Evolutionary conservation across 2,888 invertebrate species (phyloP), one percentile per base, ranked within the genome.

Genomic region (Microdon myrmicae): DNA sequence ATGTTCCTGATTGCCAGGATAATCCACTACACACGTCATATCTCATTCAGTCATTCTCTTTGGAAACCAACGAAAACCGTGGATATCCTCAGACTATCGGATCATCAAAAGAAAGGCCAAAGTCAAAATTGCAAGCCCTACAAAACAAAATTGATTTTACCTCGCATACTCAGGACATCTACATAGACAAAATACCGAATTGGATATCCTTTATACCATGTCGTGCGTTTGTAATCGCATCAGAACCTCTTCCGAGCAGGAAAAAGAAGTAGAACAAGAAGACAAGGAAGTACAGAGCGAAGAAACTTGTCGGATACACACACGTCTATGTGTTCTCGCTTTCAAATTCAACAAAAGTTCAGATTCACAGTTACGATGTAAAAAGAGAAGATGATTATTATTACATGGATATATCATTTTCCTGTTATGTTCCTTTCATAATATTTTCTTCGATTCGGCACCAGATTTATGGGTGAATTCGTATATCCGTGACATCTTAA

Each of bases 381-480:
- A 48, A 66, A 54, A 66, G 66, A 59, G 38, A 44, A 66, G 59
- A 59, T 66, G 58, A 66, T 66, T 66, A 53, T 64, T 64, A 56
- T 66, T 54, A 66, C 54, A 53, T 47, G 53, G 38, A 41, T 43
- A 58, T 47, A 51, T 58, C 64, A 26, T 58, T 59, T 64, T 56
- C 48, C 43, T 64, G 51, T 25, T 56, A 10, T 39, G 31, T 39
- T 34, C 41, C 29, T 26, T 19, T 26, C 16, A 7, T 25, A 22
- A 20, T 28, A 29, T 37, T 37, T 29, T 35, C 53, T 34, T 53
- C 19, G 34, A 41, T 38, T 44, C 48, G 28, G 14, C 41, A 48
- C 32, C 45, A 49, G 34, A 55, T 45, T 49, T 49, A 45, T 31
- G 29, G 45, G 41, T 26, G 41, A 51, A 41, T 45, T 55, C 25